These are phyloP conservation scores for Alviniconcha strummeri DNA, from an alignment of 2,888 invertebrate genomes.

Conservation along the genomic window DNA sequence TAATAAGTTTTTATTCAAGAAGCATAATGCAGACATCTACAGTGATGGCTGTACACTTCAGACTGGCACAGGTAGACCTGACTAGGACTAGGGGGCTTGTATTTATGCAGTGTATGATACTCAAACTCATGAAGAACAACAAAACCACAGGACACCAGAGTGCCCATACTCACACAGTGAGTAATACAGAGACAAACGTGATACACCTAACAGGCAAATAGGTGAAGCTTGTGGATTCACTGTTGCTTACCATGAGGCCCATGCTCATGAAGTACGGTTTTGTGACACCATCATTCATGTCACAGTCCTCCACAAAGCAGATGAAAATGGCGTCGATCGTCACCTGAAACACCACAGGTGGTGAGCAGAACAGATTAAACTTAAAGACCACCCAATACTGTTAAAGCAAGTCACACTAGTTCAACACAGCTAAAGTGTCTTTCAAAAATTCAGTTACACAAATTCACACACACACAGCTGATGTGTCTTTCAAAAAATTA, in stretches of 20 bases:
- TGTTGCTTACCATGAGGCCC: slow-evolving; percentile 65
- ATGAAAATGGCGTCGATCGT: slow-evolving; percentile 93
- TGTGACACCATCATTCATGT: slow-evolving; percentile 80
- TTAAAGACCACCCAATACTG: too few species aligned
- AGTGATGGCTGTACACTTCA: neutral
- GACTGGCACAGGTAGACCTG: neutral
- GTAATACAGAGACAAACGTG: neutral
- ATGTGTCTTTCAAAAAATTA: too few species aligned
- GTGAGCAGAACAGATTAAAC: too few species aligned
- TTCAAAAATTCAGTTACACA: neutral
- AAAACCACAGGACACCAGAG: neutral
- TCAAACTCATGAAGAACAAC: neutral
- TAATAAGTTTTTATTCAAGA: neutral
- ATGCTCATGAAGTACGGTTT: slow-evolving; percentile 72
- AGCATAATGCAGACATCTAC: neutral
- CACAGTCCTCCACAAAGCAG: slow-evolving; percentile 94
- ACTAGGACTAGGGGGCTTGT: neutral
- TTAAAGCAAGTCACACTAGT: too few species aligned
- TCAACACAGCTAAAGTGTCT: too few species aligned
- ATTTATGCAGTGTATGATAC: neutral
- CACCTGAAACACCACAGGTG: slow-evolving; percentile 79
- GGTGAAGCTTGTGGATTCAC: neutral
- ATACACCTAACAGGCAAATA: neutral
- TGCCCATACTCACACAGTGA: neutral
- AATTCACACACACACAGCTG: neutral